Evolutionary conservation across 2,888 invertebrate genomes (phyloP), one percentile per base, ranked within the genome.

Genomic region (Euzetes globulus): DNA sequence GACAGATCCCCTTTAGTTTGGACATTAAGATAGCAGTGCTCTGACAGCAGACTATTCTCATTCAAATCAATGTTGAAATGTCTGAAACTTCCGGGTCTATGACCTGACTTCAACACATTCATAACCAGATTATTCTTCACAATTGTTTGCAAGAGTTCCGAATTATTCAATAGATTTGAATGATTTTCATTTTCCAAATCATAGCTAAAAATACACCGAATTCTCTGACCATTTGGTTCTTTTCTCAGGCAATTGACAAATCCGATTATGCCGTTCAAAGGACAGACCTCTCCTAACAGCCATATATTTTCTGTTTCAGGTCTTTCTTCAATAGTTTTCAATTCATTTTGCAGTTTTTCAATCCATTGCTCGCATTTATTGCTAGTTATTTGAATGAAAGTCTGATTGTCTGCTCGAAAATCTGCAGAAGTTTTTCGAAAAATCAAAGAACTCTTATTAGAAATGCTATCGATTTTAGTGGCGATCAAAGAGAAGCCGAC

Each of bases 1-100:
- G 95, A 89, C 78, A 99, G 87, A 85, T 98, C 98, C 75, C 98
- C 98, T 81, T 95, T 88, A 17, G 89, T 90, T 79, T 94, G 83
- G 0, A 94, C 90, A 84, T 98, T 97, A 71, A 98, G 90, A 84
- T 94, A 97, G 17, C 97, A 97, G 84, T 96, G 94, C 82, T 94
- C 91, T 68, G 68, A n/a, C 73, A 93, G 77, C 27, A 60, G 68
- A 17, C 41, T 45, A n/a, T 27, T 45, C 9, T 27, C 41, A 22
- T 22, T 45, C 33, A 58, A 58, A n/a, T 75, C 60, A 15, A 29
- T 45, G 3, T 60, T 29, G n/a, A 70, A 70, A 41, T 74, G 74
- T 45, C 70, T 68, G 50, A 58, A 74, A 19, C 70, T 37, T 41
- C 72, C 72, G 37, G 29, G 11, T 9, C n/a, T 17, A 3, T 71